Base-by-base conservation (phyloP, 2,888 invertebrate species). In the Drosophila merina region DNA sequence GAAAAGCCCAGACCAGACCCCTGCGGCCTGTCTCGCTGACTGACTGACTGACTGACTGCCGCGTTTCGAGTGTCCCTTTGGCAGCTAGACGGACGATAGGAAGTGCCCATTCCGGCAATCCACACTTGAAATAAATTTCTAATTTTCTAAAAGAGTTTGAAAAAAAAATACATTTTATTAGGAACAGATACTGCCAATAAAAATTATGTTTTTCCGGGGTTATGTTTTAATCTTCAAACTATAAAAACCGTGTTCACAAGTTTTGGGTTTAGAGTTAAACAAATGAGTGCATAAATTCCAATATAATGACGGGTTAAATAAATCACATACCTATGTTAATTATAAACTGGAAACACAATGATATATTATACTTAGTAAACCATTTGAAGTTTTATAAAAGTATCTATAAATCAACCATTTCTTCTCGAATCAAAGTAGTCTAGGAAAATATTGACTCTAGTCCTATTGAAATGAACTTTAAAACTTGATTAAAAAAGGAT, bases 1-100 rank as follows among this genome's bases (percentile, higher is more conserved):
- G 20, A 20, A 20, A 20, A 20, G 20, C 20, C 20, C 20, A 20
- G 20, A 20, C 20, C 20, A 20, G 42, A 71, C 47, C 62, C 72
- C 68, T 62, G 38, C 49, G 47, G 38, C 38, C 76, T 79, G 76
- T 60, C 76, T 54, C 36, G 12, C 75, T 56, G 68, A 25, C 63
- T 40, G 50, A 30, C 76, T 48, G 58, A 40, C 73, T 48, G 52
- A 38, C 74, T 58, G 52, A 14, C 79, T 63, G 70, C 62, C 67
- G 72, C 47, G 25, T 54, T 57, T 51, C 66, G 63, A 47, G 42
- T 68, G 66, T 51, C 33, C 52, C 59, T 48, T 60, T 42, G 12
- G 30, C 76, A 72, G 56, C 74, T 77, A 64, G 80, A 63, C 69
- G 57, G 68, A 40, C 68, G 64, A 72, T 70, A 70, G 69, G 69